These are phyloP conservation scores for Microctenopoma steveboyesi DNA, from an alignment of 2,797 vertebrate genomes.

Conservation along the genomic window DNA sequence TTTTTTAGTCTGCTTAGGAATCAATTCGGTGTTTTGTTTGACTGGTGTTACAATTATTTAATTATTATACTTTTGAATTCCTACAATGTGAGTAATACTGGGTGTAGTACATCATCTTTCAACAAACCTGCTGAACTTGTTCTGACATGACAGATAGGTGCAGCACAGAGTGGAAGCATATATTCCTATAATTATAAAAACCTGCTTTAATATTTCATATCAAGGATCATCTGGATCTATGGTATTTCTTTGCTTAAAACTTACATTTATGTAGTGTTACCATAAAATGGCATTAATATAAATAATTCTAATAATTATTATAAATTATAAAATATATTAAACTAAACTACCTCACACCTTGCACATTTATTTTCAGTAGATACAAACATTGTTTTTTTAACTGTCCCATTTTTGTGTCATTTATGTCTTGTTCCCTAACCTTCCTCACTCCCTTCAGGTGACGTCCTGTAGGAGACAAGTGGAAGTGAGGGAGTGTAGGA, in stretches of 20 bases:
- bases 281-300: no score
- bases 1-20: not conserved
- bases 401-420: not conserved
- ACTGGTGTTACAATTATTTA: not conserved
- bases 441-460: slow-evolving; percentile 24
- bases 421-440: slow-evolving; percentile 35
- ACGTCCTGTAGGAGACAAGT: slow-evolving; percentile 43
- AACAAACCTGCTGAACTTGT: slow-evolving; percentile 49
- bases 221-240: not conserved
- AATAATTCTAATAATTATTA: no score
- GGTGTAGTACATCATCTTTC: slow-evolving; percentile 7
- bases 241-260: not conserved
- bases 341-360: not conserved
- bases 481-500: slow-evolving; percentile 31
- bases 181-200: not conserved
- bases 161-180: not conserved
- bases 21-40: not conserved
- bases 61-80: not conserved
- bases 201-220: not conserved
- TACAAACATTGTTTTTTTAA: not conserved
- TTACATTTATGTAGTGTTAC: no score
- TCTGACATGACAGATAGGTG: slow-evolving; percentile 17
- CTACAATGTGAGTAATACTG: not conserved
- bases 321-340: not conserved
- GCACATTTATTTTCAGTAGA: not conserved